Percentiles rank a stretch among this genome's conserved stretches.
Conservation (phyloP, 1,140 invertebrate genomes). For the Drosophila athabasca region DNA sequence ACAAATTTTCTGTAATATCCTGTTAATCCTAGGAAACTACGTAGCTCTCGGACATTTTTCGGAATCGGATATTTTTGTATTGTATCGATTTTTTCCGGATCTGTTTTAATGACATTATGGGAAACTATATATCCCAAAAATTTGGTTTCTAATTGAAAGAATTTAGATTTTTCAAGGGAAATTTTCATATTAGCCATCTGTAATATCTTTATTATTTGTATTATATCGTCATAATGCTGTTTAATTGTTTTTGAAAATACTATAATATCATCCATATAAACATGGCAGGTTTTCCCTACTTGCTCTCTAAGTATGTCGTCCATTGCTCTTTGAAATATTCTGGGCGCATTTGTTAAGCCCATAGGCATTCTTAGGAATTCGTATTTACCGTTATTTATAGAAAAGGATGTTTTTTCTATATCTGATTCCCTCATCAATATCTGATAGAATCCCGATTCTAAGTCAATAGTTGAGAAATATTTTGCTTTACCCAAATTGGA, state of each 20-base stretch:
- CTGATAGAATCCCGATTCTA: neutral
- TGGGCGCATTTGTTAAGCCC: too few relatives aligned
- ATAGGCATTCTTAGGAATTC: too few relatives aligned
- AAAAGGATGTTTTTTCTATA: too few relatives aligned
- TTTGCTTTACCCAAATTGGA: neutral
- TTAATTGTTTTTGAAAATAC: constrained; percentile 1
- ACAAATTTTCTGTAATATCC: neutral
- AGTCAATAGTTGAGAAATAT: neutral
- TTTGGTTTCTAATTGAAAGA: neutral
- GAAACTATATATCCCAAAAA: neutral
- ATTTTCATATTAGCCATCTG: constrained; percentile 12
- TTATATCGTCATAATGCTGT: neutral
- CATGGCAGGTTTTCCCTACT: neutral
- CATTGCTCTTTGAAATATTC: too few relatives aligned
- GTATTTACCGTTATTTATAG: too few relatives aligned
- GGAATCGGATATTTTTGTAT: neutral
- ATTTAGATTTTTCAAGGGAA: constrained; percentile 2
- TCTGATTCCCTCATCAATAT: constrained; percentile 2
- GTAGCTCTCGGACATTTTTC: neutral
- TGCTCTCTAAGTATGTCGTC: neutral
- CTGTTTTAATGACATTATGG: neutral
- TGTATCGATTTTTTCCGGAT: neutral
- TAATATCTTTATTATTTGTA: constrained; percentile 3
- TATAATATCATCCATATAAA: constrained; percentile 5
- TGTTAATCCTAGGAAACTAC: neutral